Percentiles rank a stretch among this genome's conserved stretches.
Evolutionary conservation across 2,797 vertebrate genomes (phyloP).

Genomic region (Oophaga sylvatica): DNA sequence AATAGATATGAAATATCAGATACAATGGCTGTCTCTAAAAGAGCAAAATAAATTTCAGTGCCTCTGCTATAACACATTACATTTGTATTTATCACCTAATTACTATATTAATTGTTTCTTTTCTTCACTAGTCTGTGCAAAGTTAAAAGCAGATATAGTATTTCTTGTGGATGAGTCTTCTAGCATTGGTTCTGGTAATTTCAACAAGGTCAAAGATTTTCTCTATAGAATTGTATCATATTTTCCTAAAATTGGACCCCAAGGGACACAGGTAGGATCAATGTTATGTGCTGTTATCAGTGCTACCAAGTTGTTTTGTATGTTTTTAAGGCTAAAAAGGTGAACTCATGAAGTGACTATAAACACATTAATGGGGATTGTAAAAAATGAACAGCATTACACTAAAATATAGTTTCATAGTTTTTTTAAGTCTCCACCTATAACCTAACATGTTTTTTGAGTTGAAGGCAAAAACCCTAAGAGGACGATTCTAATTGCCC

Average conservation of each 20-base stretch:
- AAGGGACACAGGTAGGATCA: conserved; percentile 79
- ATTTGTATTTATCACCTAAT: not conserved
- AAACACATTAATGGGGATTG: too few relatives aligned
- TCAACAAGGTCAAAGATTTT: conserved; percentile 88
- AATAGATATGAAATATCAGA: not conserved
- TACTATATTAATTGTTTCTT: conserved; percentile 8
- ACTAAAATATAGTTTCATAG: too few relatives aligned
- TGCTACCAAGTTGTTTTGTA: not conserved
- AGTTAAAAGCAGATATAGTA: conserved; percentile 82
- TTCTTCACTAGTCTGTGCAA: conserved; percentile 78
- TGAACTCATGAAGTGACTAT: too few relatives aligned
- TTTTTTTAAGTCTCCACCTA: too few relatives aligned
- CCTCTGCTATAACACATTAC: not conserved
- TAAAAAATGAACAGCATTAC: too few relatives aligned
- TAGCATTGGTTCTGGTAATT: conserved; percentile 86
- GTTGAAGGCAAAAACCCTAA: too few relatives aligned
- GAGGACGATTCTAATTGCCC: too few relatives aligned
- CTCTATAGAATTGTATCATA: conserved; percentile 86
- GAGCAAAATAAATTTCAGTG: not conserved
- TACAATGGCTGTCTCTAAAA: not conserved
- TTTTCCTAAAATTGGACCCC: conserved; percentile 83
- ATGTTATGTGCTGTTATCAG: not conserved
- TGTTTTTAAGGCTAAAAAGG: too few relatives aligned
- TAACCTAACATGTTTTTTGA: too few relatives aligned
- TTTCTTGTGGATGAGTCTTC: conserved; percentile 93